These are phyloP conservation scores for Papilio glaucus DNA, from an alignment of 1,140 invertebrate genomes.

Conservation along the genomic window DNA sequence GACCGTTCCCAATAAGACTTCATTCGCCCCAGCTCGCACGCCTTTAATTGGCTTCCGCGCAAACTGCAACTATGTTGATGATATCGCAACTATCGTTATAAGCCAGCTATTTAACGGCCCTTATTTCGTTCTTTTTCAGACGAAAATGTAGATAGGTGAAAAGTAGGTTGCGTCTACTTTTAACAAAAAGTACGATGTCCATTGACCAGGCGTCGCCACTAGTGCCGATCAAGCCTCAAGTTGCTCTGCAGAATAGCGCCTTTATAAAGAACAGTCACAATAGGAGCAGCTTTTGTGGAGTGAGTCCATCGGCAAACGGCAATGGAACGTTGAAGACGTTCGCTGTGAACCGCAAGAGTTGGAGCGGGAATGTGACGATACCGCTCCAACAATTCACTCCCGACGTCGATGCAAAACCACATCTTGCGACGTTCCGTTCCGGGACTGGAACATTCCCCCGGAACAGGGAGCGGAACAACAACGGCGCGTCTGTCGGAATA, in stretches of 20 bases:
- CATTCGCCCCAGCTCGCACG: constrained; percentile 33
- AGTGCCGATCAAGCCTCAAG: constrained; percentile 82
- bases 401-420: constrained; percentile 64
- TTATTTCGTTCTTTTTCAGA: constrained; percentile 76
- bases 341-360: constrained; percentile 81
- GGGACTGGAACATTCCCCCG: constrained; percentile 79
- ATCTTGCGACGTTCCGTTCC: constrained; percentile 79
- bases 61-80: constrained; percentile 68
- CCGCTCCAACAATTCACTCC: constrained; percentile 77
- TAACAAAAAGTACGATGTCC: constrained; percentile 78
- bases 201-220: constrained; percentile 81
- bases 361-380: constrained; percentile 82
- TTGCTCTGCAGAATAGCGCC: constrained; percentile 76
- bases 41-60: constrained; percentile 40
- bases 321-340: constrained; percentile 80
- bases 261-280: constrained; percentile 82
- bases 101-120: constrained; percentile 48
- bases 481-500: constrained; percentile 73
- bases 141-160: constrained; percentile 78
- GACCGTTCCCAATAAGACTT: constrained; percentile 41
- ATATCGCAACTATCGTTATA: constrained; percentile 46
- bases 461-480: constrained; percentile 79
- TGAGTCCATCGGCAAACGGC: constrained; percentile 71
- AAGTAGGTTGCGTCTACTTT: constrained; percentile 63
- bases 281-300: constrained; percentile 81